Evolutionary conservation across 2,888 invertebrate species (phyloP).

Genomic region (Erpobdella octoculata): DNA sequence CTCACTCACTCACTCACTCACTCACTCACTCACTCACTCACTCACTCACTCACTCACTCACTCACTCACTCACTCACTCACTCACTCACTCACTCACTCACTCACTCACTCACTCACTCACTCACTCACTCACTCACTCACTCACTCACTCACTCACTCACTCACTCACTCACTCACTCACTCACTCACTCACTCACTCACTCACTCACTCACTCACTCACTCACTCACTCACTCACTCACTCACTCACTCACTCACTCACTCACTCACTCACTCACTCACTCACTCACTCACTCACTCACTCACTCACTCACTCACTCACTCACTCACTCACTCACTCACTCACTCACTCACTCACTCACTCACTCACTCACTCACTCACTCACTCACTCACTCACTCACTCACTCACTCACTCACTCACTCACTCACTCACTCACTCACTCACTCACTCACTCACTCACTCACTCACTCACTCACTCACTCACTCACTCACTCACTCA

Average conservation of each 20-base stretch:
- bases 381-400: too few species aligned
- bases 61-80: not conserved
- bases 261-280: not conserved
- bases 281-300: not conserved
- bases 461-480: too few species aligned
- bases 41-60: not conserved
- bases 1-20: too few species aligned
- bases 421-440: too few species aligned
- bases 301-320: not conserved
- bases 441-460: not conserved
- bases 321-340: too few species aligned
- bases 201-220: not conserved
- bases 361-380: too few species aligned
- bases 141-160: not conserved
- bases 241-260: not conserved
- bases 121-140: not conserved
- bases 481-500: too few species aligned
- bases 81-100: not conserved
- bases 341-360: too few species aligned
- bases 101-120: not conserved
- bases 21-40: too few species aligned
- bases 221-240: not conserved
- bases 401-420: too few species aligned
- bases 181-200: constrained; percentile 1
- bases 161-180: not conserved